Percentiles rank a stretch among this genome's conserved stretches.
Evolutionary conservation across 2,797 vertebrate species (phyloP).

Genomic region (Geotrypetes seraphini): DNA sequence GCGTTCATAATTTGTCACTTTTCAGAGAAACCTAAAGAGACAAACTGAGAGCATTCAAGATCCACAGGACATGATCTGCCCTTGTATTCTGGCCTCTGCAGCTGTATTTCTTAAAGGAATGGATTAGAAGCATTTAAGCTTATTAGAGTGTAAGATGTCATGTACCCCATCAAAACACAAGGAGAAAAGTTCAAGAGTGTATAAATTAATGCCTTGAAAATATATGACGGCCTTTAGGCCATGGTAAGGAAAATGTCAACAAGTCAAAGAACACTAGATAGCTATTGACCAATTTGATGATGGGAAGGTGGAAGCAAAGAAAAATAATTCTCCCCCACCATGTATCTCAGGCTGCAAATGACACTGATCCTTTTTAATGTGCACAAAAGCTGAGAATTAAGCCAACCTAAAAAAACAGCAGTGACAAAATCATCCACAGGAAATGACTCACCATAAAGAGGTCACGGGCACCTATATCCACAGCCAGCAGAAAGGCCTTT

Average conservation of each 20-base stretch:
- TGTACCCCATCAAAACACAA: slow-evolving; percentile 24
- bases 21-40: slow-evolving; percentile 31
- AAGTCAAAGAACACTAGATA: slow-evolving; percentile 18
- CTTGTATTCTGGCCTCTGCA: slow-evolving; percentile 61
- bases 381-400: slow-evolving; percentile 32
- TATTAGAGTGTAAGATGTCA: slow-evolving; percentile 51
- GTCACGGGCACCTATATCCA: slow-evolving; percentile 82
- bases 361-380: slow-evolving; percentile 26
- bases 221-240: slow-evolving; percentile 26
- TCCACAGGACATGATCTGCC: slow-evolving; percentile 55
- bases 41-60: slow-evolving; percentile 54
- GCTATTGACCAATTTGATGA: slow-evolving; percentile 23
- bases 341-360: slow-evolving; percentile 13
- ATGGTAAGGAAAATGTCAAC: slow-evolving; percentile 25
- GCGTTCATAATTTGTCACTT: slow-evolving; percentile 67
- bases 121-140: slow-evolving; percentile 66
- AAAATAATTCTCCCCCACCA: slow-evolving; percentile 14
- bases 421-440: slow-evolving; percentile 15
- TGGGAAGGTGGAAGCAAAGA: slow-evolving; percentile 19
- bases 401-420: slow-evolving; percentile 14
- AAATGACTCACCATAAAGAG: slow-evolving; percentile 73
- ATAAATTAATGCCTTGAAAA: slow-evolving; percentile 38
- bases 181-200: slow-evolving; percentile 33
- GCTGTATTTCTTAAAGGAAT: slow-evolving; percentile 59
- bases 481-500: slow-evolving; percentile 90